Conservation (phyloP, 2,113 vertebrate genomes). For the Ifrita kowaldi region DNA sequence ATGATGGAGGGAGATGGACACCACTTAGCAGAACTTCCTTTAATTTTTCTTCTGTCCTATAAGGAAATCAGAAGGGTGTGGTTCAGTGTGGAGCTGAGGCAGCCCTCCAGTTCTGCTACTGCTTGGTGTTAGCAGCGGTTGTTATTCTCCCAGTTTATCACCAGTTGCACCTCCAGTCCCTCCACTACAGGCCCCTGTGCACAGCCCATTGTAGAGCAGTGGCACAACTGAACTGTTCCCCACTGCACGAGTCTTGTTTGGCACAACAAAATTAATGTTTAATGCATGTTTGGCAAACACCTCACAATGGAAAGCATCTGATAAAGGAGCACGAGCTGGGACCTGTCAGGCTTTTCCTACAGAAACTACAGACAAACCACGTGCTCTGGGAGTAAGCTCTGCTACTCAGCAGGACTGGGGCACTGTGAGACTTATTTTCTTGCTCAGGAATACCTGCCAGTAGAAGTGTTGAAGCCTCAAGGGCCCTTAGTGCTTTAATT, state of each 20-base stretch:
- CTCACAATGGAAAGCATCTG: background rate
- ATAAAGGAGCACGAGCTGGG: constrained; percentile 47
- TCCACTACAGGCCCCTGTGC: background rate
- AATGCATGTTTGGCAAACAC: background rate
- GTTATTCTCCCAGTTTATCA: background rate
- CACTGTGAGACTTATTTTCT: background rate
- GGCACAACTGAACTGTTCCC: background rate
- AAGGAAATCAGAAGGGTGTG: background rate
- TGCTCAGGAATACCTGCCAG: background rate
- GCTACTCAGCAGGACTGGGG: background rate
- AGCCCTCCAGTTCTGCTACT: background rate
- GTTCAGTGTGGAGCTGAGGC: background rate
- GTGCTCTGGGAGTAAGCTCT: background rate
- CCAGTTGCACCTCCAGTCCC: background rate
- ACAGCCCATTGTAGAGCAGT: background rate
- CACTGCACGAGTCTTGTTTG: background rate
- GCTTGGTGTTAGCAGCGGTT: background rate
- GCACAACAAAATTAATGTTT: background rate
- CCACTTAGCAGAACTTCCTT: background rate
- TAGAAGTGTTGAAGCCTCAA: background rate
- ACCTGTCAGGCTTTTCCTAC: background rate
- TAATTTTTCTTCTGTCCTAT: background rate
- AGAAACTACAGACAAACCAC: background rate
- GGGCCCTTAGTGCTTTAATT: background rate
- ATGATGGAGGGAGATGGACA: background rate